Percentiles rank a stretch among this genome's conserved stretches.
Evolutionary conservation across 1,140 invertebrate genomes (phyloP).

Genomic region (Neodiprion fabricii): DNA sequence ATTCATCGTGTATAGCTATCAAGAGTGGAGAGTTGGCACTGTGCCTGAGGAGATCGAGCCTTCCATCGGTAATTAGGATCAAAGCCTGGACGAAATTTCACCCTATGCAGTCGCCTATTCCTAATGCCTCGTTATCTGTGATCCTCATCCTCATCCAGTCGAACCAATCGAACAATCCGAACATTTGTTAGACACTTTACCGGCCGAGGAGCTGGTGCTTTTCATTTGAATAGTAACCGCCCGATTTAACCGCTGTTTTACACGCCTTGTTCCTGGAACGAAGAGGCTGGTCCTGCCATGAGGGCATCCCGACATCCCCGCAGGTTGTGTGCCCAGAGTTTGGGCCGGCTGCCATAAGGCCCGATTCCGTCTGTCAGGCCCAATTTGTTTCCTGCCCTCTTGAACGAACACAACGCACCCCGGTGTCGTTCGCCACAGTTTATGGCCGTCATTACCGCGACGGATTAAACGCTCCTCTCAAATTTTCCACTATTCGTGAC

Average conservation of each 20-base stretch:
- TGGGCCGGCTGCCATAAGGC: background rate
- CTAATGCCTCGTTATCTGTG: background rate
- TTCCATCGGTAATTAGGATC: too few species aligned
- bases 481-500: too few species aligned
- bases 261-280: conserved; percentile 49
- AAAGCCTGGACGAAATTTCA: too few species aligned
- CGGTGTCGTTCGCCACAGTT: conserved; percentile 43
- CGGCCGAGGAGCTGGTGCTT: conserved; percentile 32
- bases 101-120: background rate
- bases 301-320: background rate
- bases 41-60: too few species aligned
- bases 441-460: conserved; percentile 55
- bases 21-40: too few species aligned
- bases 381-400: conserved; percentile 40
- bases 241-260: conserved; percentile 50
- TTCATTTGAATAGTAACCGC: conserved; percentile 44
- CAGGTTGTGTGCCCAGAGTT: background rate
- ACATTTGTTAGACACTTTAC: conserved; percentile 49
- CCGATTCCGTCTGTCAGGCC: conserved; percentile 51
- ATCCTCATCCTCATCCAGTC: conserved; percentile 10
- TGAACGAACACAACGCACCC: conserved; percentile 19
- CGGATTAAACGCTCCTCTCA: conserved; percentile 48
- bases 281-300: conserved; percentile 11
- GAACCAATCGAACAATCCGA: conserved; percentile 35
- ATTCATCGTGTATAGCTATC: too few species aligned